Conservation (phyloP, 2,113 vertebrate genomes). For the Chaetorhynchus papuensis region DNA sequence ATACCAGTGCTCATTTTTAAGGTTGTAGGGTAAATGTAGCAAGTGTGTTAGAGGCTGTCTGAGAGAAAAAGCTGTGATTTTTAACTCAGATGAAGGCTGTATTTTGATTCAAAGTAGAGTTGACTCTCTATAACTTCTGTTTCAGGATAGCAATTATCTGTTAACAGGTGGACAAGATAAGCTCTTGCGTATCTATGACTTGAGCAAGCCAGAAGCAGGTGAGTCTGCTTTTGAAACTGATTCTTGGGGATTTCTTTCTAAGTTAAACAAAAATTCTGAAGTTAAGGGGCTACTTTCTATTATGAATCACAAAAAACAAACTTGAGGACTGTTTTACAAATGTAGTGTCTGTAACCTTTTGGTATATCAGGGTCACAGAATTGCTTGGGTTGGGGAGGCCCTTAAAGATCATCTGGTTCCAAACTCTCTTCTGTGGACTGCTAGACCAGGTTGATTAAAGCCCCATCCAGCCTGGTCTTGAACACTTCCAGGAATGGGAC, state of each 20-base stretch:
- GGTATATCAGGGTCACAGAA: neutral
- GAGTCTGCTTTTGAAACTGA: neutral
- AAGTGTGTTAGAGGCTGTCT: neutral
- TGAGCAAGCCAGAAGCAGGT: slow-evolving; percentile 92
- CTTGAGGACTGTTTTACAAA: neutral
- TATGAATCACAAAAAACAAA: neutral
- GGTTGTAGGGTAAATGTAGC: neutral
- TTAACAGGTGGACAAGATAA: slow-evolving; percentile 96
- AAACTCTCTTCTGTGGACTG: neutral
- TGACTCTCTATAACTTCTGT: slow-evolving; percentile 47
- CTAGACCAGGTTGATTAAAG: neutral
- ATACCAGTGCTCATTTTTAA: accelerated
- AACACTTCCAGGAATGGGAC: neutral
- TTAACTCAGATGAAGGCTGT: neutral
- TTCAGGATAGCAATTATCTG: slow-evolving; percentile 91
- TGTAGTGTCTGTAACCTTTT: neutral
- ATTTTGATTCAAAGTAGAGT: neutral
- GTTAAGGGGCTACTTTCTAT: neutral
- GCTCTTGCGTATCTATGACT: slow-evolving; percentile 91
- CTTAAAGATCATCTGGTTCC: neutral
- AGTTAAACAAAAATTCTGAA: neutral
- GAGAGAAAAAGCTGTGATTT: neutral
- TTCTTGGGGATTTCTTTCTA: neutral
- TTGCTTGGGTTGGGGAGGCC: neutral
- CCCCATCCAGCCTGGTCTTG: neutral